Evolutionary conservation across 2,888 invertebrate species (phyloP).

Genomic region (Lingula anatina): DNA sequence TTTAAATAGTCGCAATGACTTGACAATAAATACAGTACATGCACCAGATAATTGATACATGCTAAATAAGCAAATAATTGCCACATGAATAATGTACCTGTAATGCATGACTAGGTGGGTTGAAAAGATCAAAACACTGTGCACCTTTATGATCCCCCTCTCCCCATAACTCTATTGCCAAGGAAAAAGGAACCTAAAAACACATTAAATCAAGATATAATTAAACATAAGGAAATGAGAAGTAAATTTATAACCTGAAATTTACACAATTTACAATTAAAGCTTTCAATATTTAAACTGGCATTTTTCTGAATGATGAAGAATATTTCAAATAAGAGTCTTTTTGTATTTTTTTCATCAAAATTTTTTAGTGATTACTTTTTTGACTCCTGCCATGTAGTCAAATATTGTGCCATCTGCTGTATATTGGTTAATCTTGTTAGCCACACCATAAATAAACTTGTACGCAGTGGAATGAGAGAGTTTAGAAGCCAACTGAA

Average conservation of each 20-base stretch:
- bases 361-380: constrained; percentile 17
- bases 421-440: constrained; percentile 34
- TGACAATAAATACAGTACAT: too few relatives aligned
- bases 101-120: constrained; percentile 33
- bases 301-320: neutral
- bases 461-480: constrained; percentile 22
- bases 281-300: neutral
- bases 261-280: neutral
- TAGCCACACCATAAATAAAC: constrained; percentile 35
- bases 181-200: constrained; percentile 44
- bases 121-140: constrained; percentile 47
- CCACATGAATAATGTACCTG: constrained; percentile 15
- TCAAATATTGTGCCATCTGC: constrained; percentile 49
- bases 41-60: neutral
- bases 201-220: neutral
- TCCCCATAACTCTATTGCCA: constrained; percentile 46
- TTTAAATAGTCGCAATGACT: neutral
- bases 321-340: neutral
- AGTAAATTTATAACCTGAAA: neutral
- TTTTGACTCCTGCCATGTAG: constrained; percentile 43
- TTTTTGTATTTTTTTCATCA: neutral
- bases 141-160: constrained; percentile 23
- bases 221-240: neutral
- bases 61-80: neutral
- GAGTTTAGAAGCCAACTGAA: constrained; percentile 27